Evolutionary conservation across 2,888 invertebrate genomes (phyloP).

Genomic region (Girardia tigrina): DNA sequence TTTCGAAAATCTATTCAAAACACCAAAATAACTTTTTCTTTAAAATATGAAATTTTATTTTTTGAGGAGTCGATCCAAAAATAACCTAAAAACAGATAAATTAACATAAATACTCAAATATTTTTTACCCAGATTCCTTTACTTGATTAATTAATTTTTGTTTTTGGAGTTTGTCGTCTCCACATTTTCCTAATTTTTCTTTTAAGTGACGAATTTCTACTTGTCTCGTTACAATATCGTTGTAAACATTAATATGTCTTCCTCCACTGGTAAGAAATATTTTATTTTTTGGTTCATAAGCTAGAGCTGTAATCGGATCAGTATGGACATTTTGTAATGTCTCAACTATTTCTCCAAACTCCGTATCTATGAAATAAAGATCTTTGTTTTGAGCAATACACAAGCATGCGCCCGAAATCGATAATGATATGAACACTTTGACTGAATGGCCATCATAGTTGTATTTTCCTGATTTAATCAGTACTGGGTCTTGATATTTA

Average conservation of each 20-base stretch:
- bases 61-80: too few relatives aligned
- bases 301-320: not conserved
- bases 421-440: not conserved
- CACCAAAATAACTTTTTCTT: too few relatives aligned
- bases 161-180: not conserved
- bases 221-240: not conserved
- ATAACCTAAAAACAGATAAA: too few relatives aligned
- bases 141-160: not conserved
- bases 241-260: not conserved
- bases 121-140: not conserved
- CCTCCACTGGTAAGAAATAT: not conserved
- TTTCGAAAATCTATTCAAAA: too few relatives aligned
- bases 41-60: too few relatives aligned
- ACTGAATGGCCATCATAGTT: not conserved
- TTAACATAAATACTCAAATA: too few relatives aligned
- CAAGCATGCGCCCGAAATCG: not conserved
- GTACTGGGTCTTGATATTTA: conserved; percentile 9
- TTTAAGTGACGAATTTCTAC: not conserved
- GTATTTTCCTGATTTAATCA: conserved; percentile 15
- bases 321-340: not conserved
- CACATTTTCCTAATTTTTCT: not conserved
- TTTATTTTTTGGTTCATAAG: not conserved
- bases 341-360: not conserved
- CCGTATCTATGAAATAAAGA: not conserved
- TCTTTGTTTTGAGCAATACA: not conserved